Evolutionary conservation across 2,113 vertebrate genomes (phyloP), one percentile per base, ranked within the genome.

Genomic region (Cyphomyrus discorhynchus): DNA sequence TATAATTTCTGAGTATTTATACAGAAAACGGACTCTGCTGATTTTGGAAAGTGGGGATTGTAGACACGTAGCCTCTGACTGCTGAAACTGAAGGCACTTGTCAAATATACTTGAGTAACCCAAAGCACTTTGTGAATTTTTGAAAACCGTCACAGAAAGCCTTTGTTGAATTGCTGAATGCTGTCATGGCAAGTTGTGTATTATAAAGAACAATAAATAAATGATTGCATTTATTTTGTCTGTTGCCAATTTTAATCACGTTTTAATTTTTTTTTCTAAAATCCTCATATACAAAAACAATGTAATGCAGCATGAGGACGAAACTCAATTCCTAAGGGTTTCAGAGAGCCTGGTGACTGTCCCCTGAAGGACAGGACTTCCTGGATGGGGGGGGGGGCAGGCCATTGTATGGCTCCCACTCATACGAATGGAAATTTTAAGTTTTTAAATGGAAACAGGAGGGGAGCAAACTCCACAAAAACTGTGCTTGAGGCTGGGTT

Each of bases 211-310:
- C 83, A 92, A 47, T 45, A 90, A 95, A 92, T 94, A 95, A 95
- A 95, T 94, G 91, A 94, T 93, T 95, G 92, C 93, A 94, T 94
- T 62, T 17, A 88, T 45, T 45, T 31, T 80, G 74, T 39, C 35
- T 80, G 47, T 52, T 35, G 49, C 27, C 1, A 53, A 50, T 87
- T 46, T 84, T 88, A 27, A 80, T 42, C n/a, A 46, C 9, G 58
- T 84, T 88, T 39, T 4, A 35, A 19, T 39, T 39, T 39, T 39
- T 39, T 42, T 42, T 86, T 86, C 6, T 24, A 58, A 58, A 21
- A 58, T 58, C 21, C 21, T n/a, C 52, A 21, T 24, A 27, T 47
- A 27, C 2, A 47, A 52, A 86, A 19, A 17, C 49, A 52, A 35
- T 47, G 4, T 85, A 3, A 17, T 77, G 13, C 5, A 77, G 70